Conservation (phyloP, 2,113 vertebrate species). For the Aphyosemion australe region DNA sequence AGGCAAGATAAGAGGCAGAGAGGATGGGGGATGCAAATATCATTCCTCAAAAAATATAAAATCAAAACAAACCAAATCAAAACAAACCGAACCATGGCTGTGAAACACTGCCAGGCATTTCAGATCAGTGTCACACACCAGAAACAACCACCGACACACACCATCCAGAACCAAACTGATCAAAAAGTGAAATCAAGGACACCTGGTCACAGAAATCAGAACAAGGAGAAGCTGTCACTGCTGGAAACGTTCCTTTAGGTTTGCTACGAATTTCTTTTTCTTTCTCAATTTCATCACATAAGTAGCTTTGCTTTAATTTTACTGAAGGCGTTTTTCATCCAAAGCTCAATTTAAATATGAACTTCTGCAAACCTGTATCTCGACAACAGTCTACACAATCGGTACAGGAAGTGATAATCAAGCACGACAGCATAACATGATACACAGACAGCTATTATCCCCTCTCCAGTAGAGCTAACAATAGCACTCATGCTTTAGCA, state of each 20-base stretch:
- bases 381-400: constrained; percentile 38
- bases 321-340: constrained; percentile 14
- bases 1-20: constrained; percentile 56
- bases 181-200: constrained; percentile 36
- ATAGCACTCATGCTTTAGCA: constrained; percentile 74
- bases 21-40: constrained; percentile 73
- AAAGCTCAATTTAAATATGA: constrained; percentile 27
- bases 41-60: constrained; percentile 66
- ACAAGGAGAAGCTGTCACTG: constrained; percentile 29
- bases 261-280: neutral
- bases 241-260: neutral
- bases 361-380: constrained; percentile 35
- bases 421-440: constrained; percentile 44
- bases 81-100: constrained; percentile 44
- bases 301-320: constrained; percentile 11
- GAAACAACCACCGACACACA: constrained; percentile 66
- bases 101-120: constrained; percentile 72
- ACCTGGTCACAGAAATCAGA: constrained; percentile 43
- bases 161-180: constrained; percentile 65
- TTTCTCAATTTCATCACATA: constrained; percentile 5
- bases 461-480: constrained; percentile 62
- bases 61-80: neutral
- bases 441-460: constrained; percentile 44
- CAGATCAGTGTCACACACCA: constrained; percentile 69
- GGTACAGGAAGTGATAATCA: constrained; percentile 38